Evolutionary conservation across 2,113 vertebrate genomes (phyloP), one percentile per base, ranked within the genome.

Genomic region (Atrichornis clamosus): DNA sequence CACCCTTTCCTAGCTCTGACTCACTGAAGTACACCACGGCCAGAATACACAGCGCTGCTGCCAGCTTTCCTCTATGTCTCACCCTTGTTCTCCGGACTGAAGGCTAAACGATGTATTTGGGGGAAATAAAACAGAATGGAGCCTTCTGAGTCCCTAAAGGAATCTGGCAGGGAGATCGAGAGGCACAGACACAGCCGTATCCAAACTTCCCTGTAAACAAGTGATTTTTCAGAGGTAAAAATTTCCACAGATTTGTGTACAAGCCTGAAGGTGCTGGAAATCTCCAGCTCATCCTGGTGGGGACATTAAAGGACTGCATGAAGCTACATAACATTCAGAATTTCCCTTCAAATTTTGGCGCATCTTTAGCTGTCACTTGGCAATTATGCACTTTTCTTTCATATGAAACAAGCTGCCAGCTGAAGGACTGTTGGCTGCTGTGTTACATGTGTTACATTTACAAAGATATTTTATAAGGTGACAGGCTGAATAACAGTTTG

Each of bases 171-270:
- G 58, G 59, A 63, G 49, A 83, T 47, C 0, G 15, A 65, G 87
- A 86, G 50, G 33, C 69, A 76, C 41, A 91, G 77, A 96, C 10
- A 27, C 3, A 8, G 39, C 58, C 1, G 0, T 9, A 3, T 77
- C 58, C 63, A 91, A 85, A 52, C 44, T 80, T 94, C 49, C 63
- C 24, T 59, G 63, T 86, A 95, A 96, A 96, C 19, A 82, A 88
- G 37, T 23, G 59, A 62, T 83, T 87, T 46, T 77, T 52, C 50
- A 91, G 75, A 88, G 24, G 78, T 63, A 91, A 93, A 96, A 96
- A 67, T 91, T 90, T 95, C 90, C 93, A 78, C 60, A 63, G 87
- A 59, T 85, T 73, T 91, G 47, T 52, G 24, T 86, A 60, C 21
- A 83, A 90, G 47, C 27, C 75, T 67, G 58, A 59, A 95, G 65